Conservation (phyloP, 2,113 vertebrate species). For the Nannospalax galili region DNA sequence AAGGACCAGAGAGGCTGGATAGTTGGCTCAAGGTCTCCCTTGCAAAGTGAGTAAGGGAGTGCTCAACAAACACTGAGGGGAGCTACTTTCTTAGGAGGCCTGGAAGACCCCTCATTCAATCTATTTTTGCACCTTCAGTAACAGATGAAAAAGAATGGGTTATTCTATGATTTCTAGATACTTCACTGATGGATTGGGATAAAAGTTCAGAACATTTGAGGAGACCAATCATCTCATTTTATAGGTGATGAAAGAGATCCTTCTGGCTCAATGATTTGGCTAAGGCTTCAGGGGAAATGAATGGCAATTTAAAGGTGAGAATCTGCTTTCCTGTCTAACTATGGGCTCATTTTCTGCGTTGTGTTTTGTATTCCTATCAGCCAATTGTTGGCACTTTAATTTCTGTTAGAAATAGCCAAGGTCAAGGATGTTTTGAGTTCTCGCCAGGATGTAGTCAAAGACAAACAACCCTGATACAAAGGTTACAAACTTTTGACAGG, state of each 20-base stretch:
- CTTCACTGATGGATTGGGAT: background rate
- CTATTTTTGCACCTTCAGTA: background rate
- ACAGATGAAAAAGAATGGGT: background rate
- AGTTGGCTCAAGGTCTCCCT: background rate
- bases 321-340: background rate
- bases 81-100: background rate
- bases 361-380: background rate
- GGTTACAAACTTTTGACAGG: constrained; percentile 4
- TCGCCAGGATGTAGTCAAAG: background rate
- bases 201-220: constrained; percentile 4
- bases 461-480: background rate
- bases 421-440: background rate
- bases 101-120: background rate
- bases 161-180: background rate
- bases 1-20: background rate
- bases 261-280: background rate
- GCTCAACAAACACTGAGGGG: background rate
- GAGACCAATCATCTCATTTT: background rate
- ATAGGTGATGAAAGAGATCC: background rate
- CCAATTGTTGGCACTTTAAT: background rate
- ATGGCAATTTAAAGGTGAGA: background rate
- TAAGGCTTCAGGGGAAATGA: background rate
- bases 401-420: background rate
- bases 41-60: background rate
- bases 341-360: background rate